These are phyloP conservation scores for Dryocosmus kuriphilus DNA, from an alignment of 2,888 invertebrate genomes.

Conservation along the genomic window DNA sequence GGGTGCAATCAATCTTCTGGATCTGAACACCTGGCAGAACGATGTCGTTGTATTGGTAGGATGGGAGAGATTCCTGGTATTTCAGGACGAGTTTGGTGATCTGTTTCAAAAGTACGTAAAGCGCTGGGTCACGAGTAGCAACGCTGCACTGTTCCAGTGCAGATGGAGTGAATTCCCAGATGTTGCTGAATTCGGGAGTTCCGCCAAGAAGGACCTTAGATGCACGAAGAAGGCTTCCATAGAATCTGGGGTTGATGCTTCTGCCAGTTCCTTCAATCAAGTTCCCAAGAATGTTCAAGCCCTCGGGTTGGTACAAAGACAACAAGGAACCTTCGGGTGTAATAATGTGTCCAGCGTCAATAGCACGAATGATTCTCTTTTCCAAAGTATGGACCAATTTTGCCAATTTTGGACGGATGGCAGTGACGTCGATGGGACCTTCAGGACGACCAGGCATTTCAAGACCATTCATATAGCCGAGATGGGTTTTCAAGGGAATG, in stretches of 20 bases:
- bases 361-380: slow-evolving; percentile 81
- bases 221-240: slow-evolving; percentile 80
- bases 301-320: slow-evolving; percentile 81
- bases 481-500: slow-evolving; percentile 83
- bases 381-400: slow-evolving; percentile 79
- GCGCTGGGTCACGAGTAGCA: slow-evolving; percentile 84
- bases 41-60: slow-evolving; percentile 83
- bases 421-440: slow-evolving; percentile 65
- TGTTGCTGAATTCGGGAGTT: slow-evolving; percentile 65
- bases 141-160: slow-evolving; percentile 84
- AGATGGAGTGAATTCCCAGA: slow-evolving; percentile 80
- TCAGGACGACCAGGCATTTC: slow-evolving; percentile 81
- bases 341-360: slow-evolving; percentile 80
- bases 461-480: slow-evolving; percentile 83
- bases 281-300: slow-evolving; percentile 83
- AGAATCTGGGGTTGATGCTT: slow-evolving; percentile 81
- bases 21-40: slow-evolving; percentile 82
- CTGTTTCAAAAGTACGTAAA: slow-evolving; percentile 84
- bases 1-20: slow-evolving; percentile 82
- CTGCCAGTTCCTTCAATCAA: slow-evolving; percentile 83
- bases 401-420: slow-evolving; percentile 77
- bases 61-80: slow-evolving; percentile 81
- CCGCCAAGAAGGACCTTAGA: slow-evolving; percentile 82
- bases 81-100: slow-evolving; percentile 81
- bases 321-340: slow-evolving; percentile 79